Percentiles rank a stretch among this genome's conserved stretches.
Evolutionary conservation across 2,888 invertebrate species (phyloP).

Genomic region (Eutolmus rufibarbis): DNA sequence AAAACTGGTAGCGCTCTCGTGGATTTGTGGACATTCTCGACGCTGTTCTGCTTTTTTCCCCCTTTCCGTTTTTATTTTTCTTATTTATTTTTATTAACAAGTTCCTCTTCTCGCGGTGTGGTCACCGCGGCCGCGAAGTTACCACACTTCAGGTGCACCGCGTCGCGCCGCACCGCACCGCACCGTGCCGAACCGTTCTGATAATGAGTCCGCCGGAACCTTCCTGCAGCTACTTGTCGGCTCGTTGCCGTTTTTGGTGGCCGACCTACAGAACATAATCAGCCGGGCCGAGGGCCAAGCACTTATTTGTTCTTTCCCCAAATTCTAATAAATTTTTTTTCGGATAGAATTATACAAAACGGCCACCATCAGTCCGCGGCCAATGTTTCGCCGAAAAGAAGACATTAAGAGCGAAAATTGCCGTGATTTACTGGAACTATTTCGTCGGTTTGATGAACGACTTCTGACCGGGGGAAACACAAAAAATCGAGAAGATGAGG

Average conservation of each 20-base stretch:
- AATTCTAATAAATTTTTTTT: neutral
- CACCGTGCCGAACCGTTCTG: neutral
- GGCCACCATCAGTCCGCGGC: neutral
- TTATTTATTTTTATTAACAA: constrained; percentile 2
- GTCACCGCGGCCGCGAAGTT: neutral
- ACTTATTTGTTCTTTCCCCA: neutral
- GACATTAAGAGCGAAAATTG: constrained; percentile 25
- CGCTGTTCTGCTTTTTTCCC: neutral
- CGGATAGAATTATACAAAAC: neutral
- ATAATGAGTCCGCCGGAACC: neutral
- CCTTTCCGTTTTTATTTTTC: neutral
- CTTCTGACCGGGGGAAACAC: neutral
- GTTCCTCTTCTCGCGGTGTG: constrained; percentile 23
- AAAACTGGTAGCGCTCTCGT: constrained; percentile 29
- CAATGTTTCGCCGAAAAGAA: constrained; percentile 29
- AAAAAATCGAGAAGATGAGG: neutral
- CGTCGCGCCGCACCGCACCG: neutral
- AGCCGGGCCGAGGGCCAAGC: neutral
- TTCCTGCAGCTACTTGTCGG: neutral
- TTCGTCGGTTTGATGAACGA: constrained; percentile 36
- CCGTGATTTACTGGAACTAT: neutral
- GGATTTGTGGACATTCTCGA: constrained; percentile 22
- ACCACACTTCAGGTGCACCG: constrained; percentile 16
- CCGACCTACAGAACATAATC: neutral
- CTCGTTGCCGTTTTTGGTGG: neutral